A percentile compares a stretch with the other conserved stretches of the same genome.
Evolutionary conservation across 2,797 vertebrate genomes (phyloP).

Genomic region (Peromyscus attwateri): DNA sequence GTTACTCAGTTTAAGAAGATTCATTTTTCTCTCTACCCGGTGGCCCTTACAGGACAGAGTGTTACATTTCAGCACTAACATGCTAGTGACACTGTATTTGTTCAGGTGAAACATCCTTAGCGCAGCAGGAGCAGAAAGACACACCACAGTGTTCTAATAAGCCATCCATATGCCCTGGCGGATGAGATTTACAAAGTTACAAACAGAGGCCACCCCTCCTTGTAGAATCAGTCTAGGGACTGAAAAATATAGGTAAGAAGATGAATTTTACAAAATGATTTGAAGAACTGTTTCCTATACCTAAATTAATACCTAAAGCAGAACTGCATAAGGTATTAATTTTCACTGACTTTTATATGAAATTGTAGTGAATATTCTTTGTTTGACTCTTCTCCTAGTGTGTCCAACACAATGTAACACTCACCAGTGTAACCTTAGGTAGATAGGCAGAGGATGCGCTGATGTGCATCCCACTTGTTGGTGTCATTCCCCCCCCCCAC

Average conservation of each 20-base stretch:
- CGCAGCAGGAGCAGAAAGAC: neutral
- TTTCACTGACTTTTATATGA: neutral
- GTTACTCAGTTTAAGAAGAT: neutral
- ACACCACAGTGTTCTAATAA: neutral
- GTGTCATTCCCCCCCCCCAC: too few species aligned
- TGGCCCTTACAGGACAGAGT: neutral
- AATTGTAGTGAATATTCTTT: neutral
- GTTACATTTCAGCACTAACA: neutral
- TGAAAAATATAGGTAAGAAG: neutral
- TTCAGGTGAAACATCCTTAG: neutral
- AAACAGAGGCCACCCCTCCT: neutral
- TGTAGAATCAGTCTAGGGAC: neutral
- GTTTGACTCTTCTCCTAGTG: neutral
- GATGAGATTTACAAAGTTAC: neutral
- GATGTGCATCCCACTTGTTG: neutral
- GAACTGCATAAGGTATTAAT: neutral
- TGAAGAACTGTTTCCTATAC: neutral
- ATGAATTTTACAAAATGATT: neutral
- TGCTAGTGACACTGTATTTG: neutral
- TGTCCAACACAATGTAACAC: neutral
- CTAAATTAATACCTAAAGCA: too few species aligned
- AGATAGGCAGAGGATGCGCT: neutral
- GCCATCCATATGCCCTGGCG: neutral
- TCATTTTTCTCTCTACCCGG: neutral
- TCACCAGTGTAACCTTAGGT: neutral